Percentiles rank a stretch among this genome's conserved stretches.
phyloP scores from a whole-genome alignment of 2,797 vertebrate species.

The Anguilla megastoma region DNA sequence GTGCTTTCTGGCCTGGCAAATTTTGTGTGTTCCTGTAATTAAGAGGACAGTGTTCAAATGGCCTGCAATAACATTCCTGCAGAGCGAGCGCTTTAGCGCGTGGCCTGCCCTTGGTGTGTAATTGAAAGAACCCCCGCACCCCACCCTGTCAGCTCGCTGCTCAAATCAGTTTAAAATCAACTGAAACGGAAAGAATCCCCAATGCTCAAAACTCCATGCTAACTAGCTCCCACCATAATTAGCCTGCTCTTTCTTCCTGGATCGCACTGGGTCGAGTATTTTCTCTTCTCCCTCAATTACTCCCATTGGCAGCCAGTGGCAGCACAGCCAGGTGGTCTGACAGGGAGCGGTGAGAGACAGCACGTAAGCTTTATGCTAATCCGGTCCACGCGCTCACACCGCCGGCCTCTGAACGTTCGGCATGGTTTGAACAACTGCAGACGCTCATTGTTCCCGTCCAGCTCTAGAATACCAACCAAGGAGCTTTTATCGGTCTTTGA shows the following conservation, averaged over 20 bases:
- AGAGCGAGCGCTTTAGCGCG: conserved; percentile 33
- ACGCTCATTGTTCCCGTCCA: conserved; percentile 29
- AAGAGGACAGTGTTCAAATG: conserved; percentile 52
- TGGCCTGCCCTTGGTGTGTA: conserved; percentile 28
- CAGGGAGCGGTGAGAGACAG: conserved; percentile 40
- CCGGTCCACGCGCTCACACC: conserved; percentile 23
- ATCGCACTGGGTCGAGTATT: conserved; percentile 39
- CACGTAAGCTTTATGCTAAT: conserved; percentile 19
- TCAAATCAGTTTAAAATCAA: conserved; percentile 43
- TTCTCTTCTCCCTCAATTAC: conserved; percentile 48
- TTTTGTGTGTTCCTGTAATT: conserved; percentile 51
- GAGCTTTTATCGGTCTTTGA: conserved; percentile 39
- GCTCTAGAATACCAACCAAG: conserved; percentile 24
- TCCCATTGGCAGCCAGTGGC: conserved; percentile 34
- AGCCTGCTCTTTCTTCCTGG: conserved; percentile 43
- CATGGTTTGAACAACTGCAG: conserved; percentile 20
- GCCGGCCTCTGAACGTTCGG: not conserved
- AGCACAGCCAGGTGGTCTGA: conserved; percentile 50
- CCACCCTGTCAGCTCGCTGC: conserved; percentile 33
- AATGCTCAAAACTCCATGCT: conserved; percentile 20
- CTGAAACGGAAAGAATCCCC: conserved; percentile 40
- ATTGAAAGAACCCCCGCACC: conserved; percentile 26
- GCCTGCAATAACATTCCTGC: conserved; percentile 51
- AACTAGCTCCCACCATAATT: conserved; percentile 42
- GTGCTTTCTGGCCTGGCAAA: conserved; percentile 47